Conservation (phyloP, 2,113 vertebrate genomes). For the Rhombomys opimus region DNA sequence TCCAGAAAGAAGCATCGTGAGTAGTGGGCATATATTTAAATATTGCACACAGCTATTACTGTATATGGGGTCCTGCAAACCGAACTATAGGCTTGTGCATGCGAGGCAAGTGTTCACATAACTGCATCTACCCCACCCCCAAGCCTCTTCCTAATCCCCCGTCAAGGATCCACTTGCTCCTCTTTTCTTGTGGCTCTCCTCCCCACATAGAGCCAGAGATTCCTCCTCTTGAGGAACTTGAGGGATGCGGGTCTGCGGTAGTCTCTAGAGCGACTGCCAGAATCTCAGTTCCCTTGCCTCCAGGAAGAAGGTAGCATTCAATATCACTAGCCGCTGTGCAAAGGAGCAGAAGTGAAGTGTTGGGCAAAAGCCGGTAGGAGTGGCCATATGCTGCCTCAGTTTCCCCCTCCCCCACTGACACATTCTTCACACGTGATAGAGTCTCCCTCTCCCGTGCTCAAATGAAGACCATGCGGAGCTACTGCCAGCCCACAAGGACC, state of each 20-base stretch:
- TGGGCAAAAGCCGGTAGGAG: background rate
- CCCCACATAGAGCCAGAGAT: background rate
- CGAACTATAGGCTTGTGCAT: background rate
- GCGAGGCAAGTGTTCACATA: background rate
- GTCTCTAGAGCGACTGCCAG: background rate
- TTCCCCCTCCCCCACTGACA: background rate
- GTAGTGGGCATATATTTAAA: background rate
- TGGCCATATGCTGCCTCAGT: accelerated
- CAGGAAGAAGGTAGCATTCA: background rate
- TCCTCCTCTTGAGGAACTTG: background rate
- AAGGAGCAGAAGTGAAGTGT: background rate
- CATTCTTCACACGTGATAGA: background rate
- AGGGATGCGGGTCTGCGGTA: background rate
- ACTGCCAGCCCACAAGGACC: background rate
- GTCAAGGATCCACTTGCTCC: background rate
- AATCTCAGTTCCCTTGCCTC: background rate
- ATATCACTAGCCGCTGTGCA: background rate
- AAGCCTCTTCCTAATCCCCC: background rate
- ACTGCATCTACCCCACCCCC: background rate
- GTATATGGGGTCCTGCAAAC: background rate
- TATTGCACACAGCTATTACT: background rate
- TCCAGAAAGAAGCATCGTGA: background rate
- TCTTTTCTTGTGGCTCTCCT: background rate
- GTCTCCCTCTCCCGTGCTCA: background rate
- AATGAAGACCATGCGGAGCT: background rate